These are phyloP conservation scores for Climacteris rufus DNA, from an alignment of 2,113 vertebrate genomes.

Conservation along the genomic window DNA sequence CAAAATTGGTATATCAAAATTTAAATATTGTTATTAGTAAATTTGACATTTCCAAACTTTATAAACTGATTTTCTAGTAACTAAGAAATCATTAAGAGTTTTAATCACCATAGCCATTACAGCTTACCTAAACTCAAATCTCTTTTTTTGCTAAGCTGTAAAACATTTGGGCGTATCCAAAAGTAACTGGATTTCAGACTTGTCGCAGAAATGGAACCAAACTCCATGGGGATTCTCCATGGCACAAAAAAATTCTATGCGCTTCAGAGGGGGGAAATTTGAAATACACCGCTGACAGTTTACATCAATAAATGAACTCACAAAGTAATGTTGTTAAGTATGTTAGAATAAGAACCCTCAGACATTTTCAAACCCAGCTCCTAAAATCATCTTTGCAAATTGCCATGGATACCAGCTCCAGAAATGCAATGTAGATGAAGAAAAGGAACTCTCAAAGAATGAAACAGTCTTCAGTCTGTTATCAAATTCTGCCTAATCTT, in stretches of 20 bases:
- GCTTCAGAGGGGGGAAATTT: neutral
- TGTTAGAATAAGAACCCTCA: neutral
- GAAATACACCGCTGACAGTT: neutral
- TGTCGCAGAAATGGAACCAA: neutral
- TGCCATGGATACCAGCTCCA: slow-evolving; percentile 20
- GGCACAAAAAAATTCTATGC: neutral
- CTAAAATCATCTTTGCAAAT: neutral
- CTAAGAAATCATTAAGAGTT: neutral
- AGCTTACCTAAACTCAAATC: neutral
- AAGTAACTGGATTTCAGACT: neutral
- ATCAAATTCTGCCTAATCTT: slow-evolving; percentile 16
- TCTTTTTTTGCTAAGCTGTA: neutral
- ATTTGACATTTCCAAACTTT: neutral
- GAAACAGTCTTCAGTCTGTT: neutral
- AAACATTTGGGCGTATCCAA: neutral
- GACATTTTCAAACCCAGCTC: neutral
- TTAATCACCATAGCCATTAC: neutral
- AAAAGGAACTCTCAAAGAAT: neutral
- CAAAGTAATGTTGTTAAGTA: neutral
- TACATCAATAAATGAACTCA: neutral
- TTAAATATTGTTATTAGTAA: neutral
- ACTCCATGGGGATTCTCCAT: neutral
- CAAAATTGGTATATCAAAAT: no score
- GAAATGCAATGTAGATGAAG: neutral
- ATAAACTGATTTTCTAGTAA: neutral